Evolutionary conservation across 2,888 invertebrate species (phyloP), one percentile per base, ranked within the genome.

Genomic region (Callinectes sapidus): DNA sequence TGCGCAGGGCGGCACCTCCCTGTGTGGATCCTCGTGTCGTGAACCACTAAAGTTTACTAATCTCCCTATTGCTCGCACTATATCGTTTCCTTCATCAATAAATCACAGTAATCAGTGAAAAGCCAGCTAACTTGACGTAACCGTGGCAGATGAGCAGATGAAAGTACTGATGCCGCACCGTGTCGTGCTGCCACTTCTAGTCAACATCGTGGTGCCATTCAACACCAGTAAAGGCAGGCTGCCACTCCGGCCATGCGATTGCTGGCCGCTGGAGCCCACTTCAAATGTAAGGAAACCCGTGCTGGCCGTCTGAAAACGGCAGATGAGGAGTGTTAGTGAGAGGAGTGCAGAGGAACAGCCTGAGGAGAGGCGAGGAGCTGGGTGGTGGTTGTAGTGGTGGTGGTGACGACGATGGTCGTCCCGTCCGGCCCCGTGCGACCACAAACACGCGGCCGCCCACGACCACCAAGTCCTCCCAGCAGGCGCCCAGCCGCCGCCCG

Each of bases 401-500:
- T 81, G 81, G 81, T 81, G 32, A 32, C 32, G 81, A 35, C 81
- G 81, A 81, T 2, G 81, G 81, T 81, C 81, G 32, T 35, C 28
- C 16, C 81, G 81, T 14, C 81, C 81, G 81, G 81, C 81, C 81
- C 81, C 81, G 35, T 28, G 81, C 81, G 81, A 81, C 81, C 81
- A 81, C 81, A 81, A 81, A 81, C 81, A 35, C 81, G 81, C 81
- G 81, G 81, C 81, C 81, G 81, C 35, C 35, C 81, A 81, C 81
- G 35, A 71, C 71, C 81, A 81, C 81, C 81, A 81, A 32, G 32
- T 81, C 81, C 81, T 81, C 81, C 81, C 81, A 81, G 81, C 81
- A 35, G 81, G 81, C 81, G 81, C 81, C 81, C 81, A 35, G 35
- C 35, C 32, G 81, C 32, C 81, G 35, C 81, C 81, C 81, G 35